A percentile compares a stretch with the other conserved stretches of the same genome.
These are phyloP conservation scores for Accipiter cooperii DNA, from an alignment of 2,113 vertebrate species.

Conservation along the genomic window DNA sequence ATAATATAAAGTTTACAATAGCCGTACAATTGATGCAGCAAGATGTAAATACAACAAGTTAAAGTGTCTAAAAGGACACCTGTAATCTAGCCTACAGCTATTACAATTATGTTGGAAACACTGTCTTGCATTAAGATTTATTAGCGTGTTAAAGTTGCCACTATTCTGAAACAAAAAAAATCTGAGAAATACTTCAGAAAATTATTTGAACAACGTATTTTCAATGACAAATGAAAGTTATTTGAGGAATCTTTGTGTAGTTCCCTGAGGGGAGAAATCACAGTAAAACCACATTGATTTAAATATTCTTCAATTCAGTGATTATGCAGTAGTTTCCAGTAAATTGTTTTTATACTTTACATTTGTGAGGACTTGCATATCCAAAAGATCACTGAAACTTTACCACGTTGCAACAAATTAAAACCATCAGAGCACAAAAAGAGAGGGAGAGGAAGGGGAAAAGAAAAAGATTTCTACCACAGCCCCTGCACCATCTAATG, in stretches of 20 bases:
- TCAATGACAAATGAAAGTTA: not conserved
- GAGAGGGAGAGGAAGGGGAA: not conserved
- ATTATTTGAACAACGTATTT: not conserved
- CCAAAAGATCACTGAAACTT: not conserved
- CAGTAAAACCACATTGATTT: not conserved
- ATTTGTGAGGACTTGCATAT: not conserved
- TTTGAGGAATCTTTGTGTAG: not conserved
- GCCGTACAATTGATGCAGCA: conserved; percentile 33
- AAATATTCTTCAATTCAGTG: not conserved
- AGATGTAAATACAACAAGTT: conserved; percentile 47
- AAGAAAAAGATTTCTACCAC: not conserved
- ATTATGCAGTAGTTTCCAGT: not conserved
- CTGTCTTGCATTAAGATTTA: conserved; percentile 30
- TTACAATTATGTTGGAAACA: conserved; percentile 27
- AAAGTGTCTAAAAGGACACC: conserved; percentile 58
- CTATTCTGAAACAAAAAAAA: not conserved
- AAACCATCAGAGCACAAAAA: not conserved
- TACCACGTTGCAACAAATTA: not conserved
- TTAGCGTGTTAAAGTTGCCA: not conserved
- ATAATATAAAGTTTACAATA: conserved; percentile 62
- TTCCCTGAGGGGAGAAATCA: not conserved
- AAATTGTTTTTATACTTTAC: not conserved
- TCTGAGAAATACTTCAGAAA: not conserved
- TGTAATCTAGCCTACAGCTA: conserved; percentile 53
- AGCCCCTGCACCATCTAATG: not conserved